Percentiles rank a stretch among this genome's conserved stretches.
Conservation (phyloP, 2,888 invertebrate species). For the Noctuana brunneofusca region DNA sequence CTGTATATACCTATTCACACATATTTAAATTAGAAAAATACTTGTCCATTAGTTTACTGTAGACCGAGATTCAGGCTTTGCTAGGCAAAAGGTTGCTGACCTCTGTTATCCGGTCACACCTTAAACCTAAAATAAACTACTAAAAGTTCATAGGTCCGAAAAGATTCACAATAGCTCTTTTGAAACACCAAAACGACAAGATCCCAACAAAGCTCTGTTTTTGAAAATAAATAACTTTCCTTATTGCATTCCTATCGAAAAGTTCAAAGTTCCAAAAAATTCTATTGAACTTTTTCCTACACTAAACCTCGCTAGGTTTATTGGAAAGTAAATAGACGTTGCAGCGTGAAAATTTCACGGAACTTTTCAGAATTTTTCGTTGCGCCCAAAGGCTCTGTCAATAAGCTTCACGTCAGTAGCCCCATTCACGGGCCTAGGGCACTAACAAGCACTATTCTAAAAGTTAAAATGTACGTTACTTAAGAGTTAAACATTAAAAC, state of each 20-base stretch:
- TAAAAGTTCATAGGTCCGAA: no score
- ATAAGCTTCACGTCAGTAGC: constrained; percentile 13
- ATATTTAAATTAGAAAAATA: no score
- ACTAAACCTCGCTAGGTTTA: background rate
- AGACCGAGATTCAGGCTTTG: no score
- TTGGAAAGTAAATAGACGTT: constrained; percentile 3
- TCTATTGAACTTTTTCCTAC: background rate
- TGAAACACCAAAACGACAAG: background rate
- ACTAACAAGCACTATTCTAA: background rate
- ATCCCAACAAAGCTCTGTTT: background rate
- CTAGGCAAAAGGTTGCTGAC: no score
- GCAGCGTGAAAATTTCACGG: constrained; percentile 7
- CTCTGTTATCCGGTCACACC: no score
- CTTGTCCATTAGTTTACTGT: no score
- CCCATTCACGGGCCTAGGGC: background rate
- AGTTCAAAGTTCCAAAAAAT: background rate
- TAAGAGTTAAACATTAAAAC: background rate
- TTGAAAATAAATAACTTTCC: background rate
- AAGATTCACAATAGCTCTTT: no score
- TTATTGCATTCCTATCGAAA: background rate
- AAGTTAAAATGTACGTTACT: background rate
- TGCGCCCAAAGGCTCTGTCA: constrained; percentile 3
- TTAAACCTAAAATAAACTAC: no score
- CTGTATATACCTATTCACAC: no score
- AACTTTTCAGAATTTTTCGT: constrained; percentile 7